Conservation (phyloP, 2,113 vertebrate genomes). For the Stigmatopora nigra region DNA sequence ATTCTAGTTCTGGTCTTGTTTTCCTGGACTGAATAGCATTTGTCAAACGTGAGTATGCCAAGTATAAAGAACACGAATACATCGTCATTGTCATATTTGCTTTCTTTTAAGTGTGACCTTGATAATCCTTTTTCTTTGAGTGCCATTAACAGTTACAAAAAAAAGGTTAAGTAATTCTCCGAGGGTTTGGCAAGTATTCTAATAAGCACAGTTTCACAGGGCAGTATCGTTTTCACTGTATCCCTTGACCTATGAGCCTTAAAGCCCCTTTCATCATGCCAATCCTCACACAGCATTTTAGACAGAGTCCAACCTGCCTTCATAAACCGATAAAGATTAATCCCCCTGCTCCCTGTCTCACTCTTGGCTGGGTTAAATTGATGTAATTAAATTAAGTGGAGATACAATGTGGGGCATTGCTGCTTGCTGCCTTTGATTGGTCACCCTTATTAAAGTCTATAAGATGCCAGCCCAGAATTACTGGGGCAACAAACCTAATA, state of each 20-base stretch:
- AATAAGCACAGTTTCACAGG: conserved; percentile 44
- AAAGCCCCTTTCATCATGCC: conserved; percentile 57
- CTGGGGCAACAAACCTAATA: conserved; percentile 30
- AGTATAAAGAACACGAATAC: no score
- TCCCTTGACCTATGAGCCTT: conserved; percentile 53
- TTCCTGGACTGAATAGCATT: no score
- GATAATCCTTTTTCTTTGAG: neutral
- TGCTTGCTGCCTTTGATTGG: conserved; percentile 46
- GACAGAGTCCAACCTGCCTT: conserved; percentile 57
- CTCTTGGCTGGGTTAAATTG: conserved; percentile 53
- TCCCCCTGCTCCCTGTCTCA: conserved; percentile 20
- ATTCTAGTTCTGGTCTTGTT: no score
- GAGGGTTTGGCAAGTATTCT: conserved; percentile 32
- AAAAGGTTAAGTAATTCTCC: neutral
- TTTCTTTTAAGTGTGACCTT: neutral
- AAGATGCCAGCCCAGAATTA: conserved; percentile 33
- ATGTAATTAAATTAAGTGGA: conserved; percentile 65
- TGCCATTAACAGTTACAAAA: neutral
- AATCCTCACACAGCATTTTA: conserved; percentile 48
- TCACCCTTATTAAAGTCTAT: conserved; percentile 48
- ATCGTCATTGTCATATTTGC: conserved; percentile 7
- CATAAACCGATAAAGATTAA: conserved; percentile 53
- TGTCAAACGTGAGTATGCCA: no score
- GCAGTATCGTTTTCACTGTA: conserved; percentile 55
- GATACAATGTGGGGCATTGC: conserved; percentile 53